A percentile compares a stretch with the other conserved stretches of the same genome.
Evolutionary conservation across 2,113 vertebrate genomes (phyloP).

Genomic region (Nerophis ophidion): DNA sequence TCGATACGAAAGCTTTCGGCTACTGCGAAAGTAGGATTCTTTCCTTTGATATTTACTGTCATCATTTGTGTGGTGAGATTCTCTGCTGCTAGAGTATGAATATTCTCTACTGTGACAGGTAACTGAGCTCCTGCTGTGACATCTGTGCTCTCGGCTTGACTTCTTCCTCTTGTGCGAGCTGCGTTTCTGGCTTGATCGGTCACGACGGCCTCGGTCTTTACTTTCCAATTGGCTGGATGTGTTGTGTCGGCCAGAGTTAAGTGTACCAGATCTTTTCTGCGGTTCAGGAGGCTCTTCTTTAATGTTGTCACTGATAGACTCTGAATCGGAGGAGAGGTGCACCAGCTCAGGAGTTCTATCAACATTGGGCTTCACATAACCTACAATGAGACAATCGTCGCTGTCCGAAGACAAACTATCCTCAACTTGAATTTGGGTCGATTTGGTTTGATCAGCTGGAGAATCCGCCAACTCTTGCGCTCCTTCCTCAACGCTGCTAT

Average conservation of each 20-base stretch:
- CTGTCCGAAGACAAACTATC: slow-evolving; percentile 64
- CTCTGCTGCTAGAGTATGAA: slow-evolving; percentile 71
- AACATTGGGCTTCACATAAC: slow-evolving; percentile 82
- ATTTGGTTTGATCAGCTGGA: slow-evolving; percentile 34
- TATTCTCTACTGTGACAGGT: slow-evolving; percentile 62
- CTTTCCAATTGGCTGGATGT: slow-evolving; percentile 22
- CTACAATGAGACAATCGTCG: slow-evolving; percentile 86
- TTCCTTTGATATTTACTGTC: slow-evolving; percentile 66
- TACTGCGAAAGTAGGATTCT: slow-evolving; percentile 63
- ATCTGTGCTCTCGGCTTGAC: slow-evolving; percentile 60
- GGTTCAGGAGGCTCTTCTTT: slow-evolving; percentile 60
- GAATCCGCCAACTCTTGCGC: slow-evolving; percentile 19
- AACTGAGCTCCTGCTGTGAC: slow-evolving; percentile 66
- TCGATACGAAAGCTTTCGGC: slow-evolving; percentile 65
- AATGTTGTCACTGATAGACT: slow-evolving; percentile 67
- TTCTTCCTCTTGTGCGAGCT: slow-evolving; percentile 58
- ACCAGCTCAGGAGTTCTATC: slow-evolving; percentile 93
- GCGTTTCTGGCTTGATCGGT: slow-evolving; percentile 50
- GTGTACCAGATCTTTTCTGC: slow-evolving; percentile 22
- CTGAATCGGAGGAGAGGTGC: slow-evolving; percentile 87
- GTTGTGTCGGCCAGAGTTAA: slow-evolving; percentile 19
- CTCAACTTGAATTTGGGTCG: slow-evolving; percentile 20
- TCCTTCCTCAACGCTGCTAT: slow-evolving; percentile 77
- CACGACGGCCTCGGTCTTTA: slow-evolving; percentile 43
- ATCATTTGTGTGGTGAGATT: slow-evolving; percentile 49